Evolutionary conservation across 2,113 vertebrate genomes (phyloP).

Genomic region (Camarhynchus parvulus): DNA sequence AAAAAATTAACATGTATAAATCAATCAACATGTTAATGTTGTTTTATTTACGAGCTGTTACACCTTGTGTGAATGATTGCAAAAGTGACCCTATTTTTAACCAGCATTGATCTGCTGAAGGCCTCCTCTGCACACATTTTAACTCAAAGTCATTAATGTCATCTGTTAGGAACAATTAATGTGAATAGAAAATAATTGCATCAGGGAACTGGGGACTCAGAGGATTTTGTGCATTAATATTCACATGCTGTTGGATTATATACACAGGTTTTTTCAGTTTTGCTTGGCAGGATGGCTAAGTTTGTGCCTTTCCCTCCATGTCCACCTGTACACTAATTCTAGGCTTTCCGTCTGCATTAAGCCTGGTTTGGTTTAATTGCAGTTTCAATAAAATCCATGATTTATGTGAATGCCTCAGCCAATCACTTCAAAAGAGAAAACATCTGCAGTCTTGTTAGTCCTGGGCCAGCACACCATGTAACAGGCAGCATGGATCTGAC

Average conservation of each 20-base stretch:
- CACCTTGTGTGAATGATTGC: constrained; percentile 71
- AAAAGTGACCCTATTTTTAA: constrained; percentile 79
- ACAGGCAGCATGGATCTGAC: constrained; percentile 17
- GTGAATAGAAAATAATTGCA: constrained; percentile 94
- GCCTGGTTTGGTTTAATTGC: constrained; percentile 78
- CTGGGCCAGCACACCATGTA: constrained; percentile 26
- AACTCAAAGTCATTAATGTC: constrained; percentile 91
- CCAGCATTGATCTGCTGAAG: constrained; percentile 72
- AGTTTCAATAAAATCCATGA: constrained; percentile 78
- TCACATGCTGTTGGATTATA: constrained; percentile 79
- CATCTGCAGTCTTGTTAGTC: constrained; percentile 46
- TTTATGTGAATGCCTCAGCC: constrained; percentile 64
- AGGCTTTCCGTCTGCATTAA: constrained; percentile 71
- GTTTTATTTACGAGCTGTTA: constrained; percentile 67
- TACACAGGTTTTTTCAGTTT: constrained; percentile 73
- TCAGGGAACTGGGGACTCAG: constrained; percentile 86
- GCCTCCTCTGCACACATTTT: constrained; percentile 75
- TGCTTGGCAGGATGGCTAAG: constrained; percentile 73
- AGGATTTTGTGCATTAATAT: constrained; percentile 85
- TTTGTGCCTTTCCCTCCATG: constrained; percentile 74
- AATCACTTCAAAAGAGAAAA: constrained; percentile 48
- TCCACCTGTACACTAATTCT: constrained; percentile 84
- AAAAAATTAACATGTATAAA: constrained; percentile 69
- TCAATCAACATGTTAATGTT: constrained; percentile 69
- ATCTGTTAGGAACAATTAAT: constrained; percentile 87